phyloP scores from a whole-genome alignment of 2,797 vertebrate genomes.

The Gallinago stenura region DNA sequence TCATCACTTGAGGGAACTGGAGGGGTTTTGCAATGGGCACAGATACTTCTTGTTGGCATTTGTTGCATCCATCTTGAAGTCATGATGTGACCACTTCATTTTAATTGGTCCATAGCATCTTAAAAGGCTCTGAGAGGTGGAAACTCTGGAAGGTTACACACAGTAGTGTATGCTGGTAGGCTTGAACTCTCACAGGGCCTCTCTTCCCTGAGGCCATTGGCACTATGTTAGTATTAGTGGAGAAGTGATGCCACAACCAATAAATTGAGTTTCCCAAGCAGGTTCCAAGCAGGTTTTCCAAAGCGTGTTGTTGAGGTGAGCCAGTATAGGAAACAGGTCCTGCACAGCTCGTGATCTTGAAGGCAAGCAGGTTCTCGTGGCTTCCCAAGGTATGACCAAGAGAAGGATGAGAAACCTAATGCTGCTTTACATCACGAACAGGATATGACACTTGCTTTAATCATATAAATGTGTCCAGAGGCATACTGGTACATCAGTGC shows the following conservation, averaged over 20 bases:
- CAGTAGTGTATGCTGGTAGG: background rate
- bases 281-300: background rate
- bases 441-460: conserved; percentile 52
- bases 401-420: conserved; percentile 24
- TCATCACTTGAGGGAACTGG: background rate
- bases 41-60: background rate
- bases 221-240: background rate
- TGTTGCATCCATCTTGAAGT: background rate
- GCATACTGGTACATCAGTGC: background rate
- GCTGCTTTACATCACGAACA: background rate
- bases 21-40: background rate
- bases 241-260: background rate
- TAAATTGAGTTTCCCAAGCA: background rate
- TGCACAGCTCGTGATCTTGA: background rate
- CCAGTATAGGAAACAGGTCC: background rate
- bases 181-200: background rate
- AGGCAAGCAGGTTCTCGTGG: background rate
- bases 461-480: background rate
- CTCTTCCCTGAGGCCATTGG: background rate
- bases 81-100: background rate
- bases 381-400: conserved; percentile 8
- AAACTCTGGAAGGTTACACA: background rate
- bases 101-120: background rate
- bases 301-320: background rate
- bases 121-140: background rate